Evolutionary conservation across 2,113 vertebrate genomes (phyloP), one percentile per base, ranked within the genome.

Genomic region (Callaeas wilsoni): DNA sequence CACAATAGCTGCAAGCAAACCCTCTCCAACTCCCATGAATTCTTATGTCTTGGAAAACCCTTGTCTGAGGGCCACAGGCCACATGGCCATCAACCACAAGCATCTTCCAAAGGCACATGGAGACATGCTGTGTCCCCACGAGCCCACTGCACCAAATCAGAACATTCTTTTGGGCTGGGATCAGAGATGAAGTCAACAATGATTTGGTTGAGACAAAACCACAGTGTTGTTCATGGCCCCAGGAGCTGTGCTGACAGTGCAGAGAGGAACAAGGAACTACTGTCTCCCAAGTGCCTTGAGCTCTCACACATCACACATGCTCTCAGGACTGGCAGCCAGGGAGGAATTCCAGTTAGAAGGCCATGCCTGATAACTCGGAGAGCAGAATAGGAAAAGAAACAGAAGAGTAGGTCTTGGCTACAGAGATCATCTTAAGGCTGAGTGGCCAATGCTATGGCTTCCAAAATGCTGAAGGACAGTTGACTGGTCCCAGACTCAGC

Each of bases 21-120:
- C 35, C 50, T 50, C 27, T 70, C 69, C 73, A 87, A 22, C 17
- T 13, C n/a, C n/a, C 5, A 4, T 13, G 25, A 81, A 86, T 86
- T 52, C 69, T 67, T 60, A 67, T 11, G 26, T 83, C 37, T 94
- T 86, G 25, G 83, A 76, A 86, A 87, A 88, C 9, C 52, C 63
- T 60, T 62, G 55, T 86, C 44, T 93, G 60, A 79, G 50, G 49
- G 52, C 84, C 79, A 88, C 78, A 85, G 32, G 44, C 80, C 90
- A 71, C 56, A 62, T 8, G 37, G 78, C 88, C 73, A 89, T 39
- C 83, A 90, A 92, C 94, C 96, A 95, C 90, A 92, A 62, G 56
- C 41, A 71, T 90, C 79, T 75, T 87, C 64, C 41, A n/a, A 41
- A 70, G 25, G 29, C 30, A 77, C 35, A 63, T 14, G 47, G 47